phyloP scores from a whole-genome alignment of 2,113 vertebrate genomes.

The Speoplatyrhinus poulsoni region DNA sequence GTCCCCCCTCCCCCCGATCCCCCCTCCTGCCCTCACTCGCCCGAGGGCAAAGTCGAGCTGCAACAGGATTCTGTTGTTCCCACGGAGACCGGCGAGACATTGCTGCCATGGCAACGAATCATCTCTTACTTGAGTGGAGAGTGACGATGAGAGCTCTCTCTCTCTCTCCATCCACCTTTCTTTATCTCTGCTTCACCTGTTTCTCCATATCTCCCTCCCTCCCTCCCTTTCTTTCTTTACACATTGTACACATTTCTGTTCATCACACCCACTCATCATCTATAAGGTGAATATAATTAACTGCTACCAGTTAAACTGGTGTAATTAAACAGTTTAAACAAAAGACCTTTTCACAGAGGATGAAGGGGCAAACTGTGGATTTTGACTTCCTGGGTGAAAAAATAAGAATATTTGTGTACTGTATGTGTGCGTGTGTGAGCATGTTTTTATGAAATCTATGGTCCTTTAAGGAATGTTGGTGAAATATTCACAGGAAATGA shows the following conservation, averaged over 20 bases:
- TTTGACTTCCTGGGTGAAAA: not conserved
- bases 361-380: no score
- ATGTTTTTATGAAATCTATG: not conserved
- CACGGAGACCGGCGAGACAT: conserved; percentile 76
- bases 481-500: not conserved
- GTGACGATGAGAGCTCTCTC: conserved; percentile 20
- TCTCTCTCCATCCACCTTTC: conserved; percentile 36
- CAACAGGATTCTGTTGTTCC: conserved; percentile 79
- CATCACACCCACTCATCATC: conserved; percentile 9
- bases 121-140: conserved; percentile 66
- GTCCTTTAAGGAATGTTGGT: not conserved
- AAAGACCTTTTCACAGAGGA: not conserved
- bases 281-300: conserved; percentile 18
- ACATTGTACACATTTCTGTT: not conserved
- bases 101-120: conserved; percentile 78
- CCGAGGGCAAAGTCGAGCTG: conserved; percentile 71
- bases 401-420: not conserved
- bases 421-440: not conserved
- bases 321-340: not conserved
- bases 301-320: not conserved
- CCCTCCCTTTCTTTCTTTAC: not conserved
- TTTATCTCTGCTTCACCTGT: conserved; percentile 8
- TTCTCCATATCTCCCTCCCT: not conserved
- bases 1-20: conserved; percentile 26
- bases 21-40: conserved; percentile 37